These are phyloP conservation scores for Sebastes wilsoni DNA, from an alignment of 2,797 vertebrate species.

Conservation along the genomic window DNA sequence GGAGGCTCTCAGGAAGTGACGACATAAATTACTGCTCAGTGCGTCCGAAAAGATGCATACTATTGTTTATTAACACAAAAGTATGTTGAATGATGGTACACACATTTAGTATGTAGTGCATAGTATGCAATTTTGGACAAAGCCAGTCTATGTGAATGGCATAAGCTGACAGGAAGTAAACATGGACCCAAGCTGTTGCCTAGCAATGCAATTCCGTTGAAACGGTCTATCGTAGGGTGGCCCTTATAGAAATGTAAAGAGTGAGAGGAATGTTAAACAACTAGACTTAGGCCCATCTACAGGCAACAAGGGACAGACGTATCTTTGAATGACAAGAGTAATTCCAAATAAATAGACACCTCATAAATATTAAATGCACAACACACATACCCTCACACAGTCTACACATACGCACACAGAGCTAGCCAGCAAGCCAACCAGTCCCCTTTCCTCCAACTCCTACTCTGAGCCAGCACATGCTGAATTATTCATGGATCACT, in stretches of 20 bases:
- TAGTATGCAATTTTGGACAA: too few species aligned
- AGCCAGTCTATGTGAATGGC: neutral
- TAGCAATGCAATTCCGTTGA: neutral
- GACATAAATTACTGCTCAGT: too few species aligned
- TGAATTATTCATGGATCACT: conserved; percentile 79
- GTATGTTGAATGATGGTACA: too few species aligned
- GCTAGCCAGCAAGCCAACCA: conserved; percentile 21
- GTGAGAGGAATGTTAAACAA: neutral
- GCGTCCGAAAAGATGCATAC: too few species aligned
- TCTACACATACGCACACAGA: neutral
- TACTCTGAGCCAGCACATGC: conserved; percentile 56
- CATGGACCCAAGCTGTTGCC: neutral
- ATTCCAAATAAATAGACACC: conserved; percentile 64
- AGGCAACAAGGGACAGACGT: neutral
- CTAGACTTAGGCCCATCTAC: neutral
- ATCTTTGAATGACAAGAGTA: conserved; percentile 56
- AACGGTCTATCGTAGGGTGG: neutral
- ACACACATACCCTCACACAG: conserved; percentile 1
- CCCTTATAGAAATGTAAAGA: neutral
- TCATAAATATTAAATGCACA: conserved; percentile 65
- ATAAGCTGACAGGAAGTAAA: neutral
- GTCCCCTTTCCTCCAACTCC: conserved; percentile 39
- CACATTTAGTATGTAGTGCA: too few species aligned
- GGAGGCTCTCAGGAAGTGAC: too few species aligned
- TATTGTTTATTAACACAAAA: too few species aligned